Evolutionary conservation across 2,888 invertebrate genomes (phyloP).

Genomic region (Patella depressa): DNA sequence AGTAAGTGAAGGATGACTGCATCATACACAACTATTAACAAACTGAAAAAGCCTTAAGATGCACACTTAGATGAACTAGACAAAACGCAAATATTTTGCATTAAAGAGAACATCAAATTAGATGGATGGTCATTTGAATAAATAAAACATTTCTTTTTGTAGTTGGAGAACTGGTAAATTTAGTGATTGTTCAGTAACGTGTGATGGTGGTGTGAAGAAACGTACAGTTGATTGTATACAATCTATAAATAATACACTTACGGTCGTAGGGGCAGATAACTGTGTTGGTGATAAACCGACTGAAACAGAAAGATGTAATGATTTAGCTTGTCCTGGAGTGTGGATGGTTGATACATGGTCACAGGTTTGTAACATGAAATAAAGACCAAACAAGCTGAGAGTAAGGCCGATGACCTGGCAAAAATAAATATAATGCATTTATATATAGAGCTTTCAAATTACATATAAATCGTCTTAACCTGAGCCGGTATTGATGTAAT

Average conservation of each 20-base stretch:
- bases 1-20: no score
- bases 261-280: slow-evolving; percentile 28
- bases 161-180: slow-evolving; percentile 50
- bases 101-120: no score
- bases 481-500: no score
- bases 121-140: neutral
- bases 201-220: slow-evolving; percentile 46
- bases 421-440: no score
- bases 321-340: slow-evolving; percentile 41
- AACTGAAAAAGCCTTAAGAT: no score
- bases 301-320: slow-evolving; percentile 38
- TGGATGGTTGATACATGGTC: slow-evolving; percentile 53
- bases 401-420: no score
- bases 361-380: slow-evolving; percentile 35
- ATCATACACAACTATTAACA: neutral
- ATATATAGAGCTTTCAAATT: no score
- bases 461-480: no score
- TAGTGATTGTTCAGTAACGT: slow-evolving; percentile 46
- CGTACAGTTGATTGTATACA: slow-evolving; percentile 38
- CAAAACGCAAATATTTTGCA: no score
- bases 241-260: slow-evolving; percentile 18
- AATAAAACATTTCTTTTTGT: neutral
- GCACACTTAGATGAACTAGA: no score
- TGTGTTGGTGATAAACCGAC: slow-evolving; percentile 46
- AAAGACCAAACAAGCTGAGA: no score